phyloP scores from a whole-genome alignment of 2,113 vertebrate genomes.

The Oceanodroma tethys region DNA sequence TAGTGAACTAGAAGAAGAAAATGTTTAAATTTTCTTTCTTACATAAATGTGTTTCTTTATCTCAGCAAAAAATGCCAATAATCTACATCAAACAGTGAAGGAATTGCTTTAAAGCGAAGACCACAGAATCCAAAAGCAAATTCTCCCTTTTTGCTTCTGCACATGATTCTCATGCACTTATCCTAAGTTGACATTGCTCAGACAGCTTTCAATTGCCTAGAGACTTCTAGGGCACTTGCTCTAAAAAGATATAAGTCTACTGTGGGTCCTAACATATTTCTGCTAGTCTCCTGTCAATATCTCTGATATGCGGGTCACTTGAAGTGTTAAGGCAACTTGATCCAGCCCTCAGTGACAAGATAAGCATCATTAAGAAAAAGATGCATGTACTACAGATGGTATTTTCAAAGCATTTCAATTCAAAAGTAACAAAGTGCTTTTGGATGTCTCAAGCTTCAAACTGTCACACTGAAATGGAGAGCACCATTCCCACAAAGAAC shows the following conservation, averaged over 20 bases:
- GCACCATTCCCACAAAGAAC: not conserved
- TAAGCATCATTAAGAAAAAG: not conserved
- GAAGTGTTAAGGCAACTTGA: not conserved
- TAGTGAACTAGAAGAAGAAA: not conserved
- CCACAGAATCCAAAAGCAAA: not conserved
- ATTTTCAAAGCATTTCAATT: constrained; percentile 21
- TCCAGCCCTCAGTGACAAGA: not conserved
- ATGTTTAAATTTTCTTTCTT: not conserved
- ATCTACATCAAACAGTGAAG: not conserved
- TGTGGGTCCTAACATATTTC: not conserved
- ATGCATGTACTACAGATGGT: not conserved
- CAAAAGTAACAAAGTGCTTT: not conserved
- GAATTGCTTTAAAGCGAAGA: not conserved
- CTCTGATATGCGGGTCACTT: not conserved
- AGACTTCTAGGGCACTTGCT: not conserved
- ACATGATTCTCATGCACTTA: not conserved
- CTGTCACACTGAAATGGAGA: not conserved
- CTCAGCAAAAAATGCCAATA: not conserved
- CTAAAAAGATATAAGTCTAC: not conserved
- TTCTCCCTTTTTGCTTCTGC: not conserved
- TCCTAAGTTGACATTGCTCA: not conserved
- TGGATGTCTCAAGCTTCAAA: not conserved
- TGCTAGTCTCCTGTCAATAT: not conserved
- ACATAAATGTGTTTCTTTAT: not conserved
- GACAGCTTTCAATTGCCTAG: not conserved